Percentiles rank a stretch among this genome's conserved stretches.
Conservation (phyloP, 2,888 invertebrate species). For the Philereme transversata region DNA sequence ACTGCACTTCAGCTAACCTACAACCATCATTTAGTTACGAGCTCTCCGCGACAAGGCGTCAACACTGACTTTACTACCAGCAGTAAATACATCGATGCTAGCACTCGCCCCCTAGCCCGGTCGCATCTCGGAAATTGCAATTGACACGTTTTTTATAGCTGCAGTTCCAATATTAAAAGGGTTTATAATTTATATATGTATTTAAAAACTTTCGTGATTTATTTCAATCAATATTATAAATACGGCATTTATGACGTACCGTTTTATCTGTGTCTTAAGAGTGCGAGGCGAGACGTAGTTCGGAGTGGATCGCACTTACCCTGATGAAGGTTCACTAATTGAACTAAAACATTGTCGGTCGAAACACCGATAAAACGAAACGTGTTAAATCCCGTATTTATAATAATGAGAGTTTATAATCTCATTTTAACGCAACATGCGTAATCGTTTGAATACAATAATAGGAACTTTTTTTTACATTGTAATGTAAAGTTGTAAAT, state of each 20-base stretch:
- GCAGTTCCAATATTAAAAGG: constrained; percentile 16
- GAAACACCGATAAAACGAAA: too few species aligned
- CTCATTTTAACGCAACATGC: constrained; percentile 17
- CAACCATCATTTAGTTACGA: constrained; percentile 10
- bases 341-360: too few species aligned
- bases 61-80: constrained; percentile 22
- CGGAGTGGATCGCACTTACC: too few species aligned
- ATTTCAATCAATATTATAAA: too few species aligned
- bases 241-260: too few species aligned
- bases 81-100: constrained; percentile 30
- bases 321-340: too few species aligned
- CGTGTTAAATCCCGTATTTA: constrained; percentile 2
- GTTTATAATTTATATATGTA: too few species aligned
- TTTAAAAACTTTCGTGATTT: too few species aligned
- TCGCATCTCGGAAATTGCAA: constrained; percentile 35
- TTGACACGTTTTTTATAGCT: constrained; percentile 38
- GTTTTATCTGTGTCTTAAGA: too few species aligned
- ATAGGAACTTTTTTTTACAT: neutral
- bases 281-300: too few species aligned
- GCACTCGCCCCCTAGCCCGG: constrained; percentile 21
- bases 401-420: constrained; percentile 20
- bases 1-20: constrained; percentile 1
- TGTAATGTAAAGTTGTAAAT: neutral
- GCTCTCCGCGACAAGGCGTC: constrained; percentile 4
- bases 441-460: constrained; percentile 13